phyloP scores from a whole-genome alignment of 2,888 invertebrate species.

The Chelonus formosanus region DNA sequence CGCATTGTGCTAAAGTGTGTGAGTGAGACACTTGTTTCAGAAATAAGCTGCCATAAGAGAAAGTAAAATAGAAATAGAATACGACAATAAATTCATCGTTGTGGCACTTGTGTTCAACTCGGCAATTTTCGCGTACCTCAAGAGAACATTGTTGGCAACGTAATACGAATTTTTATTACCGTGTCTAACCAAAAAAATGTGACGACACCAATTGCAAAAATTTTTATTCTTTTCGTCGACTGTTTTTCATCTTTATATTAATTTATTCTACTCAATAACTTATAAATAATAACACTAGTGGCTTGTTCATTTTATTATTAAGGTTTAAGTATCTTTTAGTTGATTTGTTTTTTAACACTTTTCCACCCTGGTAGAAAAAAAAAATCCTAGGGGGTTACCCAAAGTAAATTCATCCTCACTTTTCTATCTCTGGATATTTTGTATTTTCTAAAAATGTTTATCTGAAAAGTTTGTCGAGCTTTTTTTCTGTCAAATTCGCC shows the following conservation, averaged over 20 bases:
- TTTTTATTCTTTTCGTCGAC: not conserved
- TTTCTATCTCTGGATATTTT: constrained; percentile 1
- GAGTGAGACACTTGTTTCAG: constrained; percentile 17
- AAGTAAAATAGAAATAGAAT: constrained; percentile 12
- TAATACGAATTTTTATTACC: constrained; percentile 30
- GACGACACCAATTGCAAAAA: not conserved
- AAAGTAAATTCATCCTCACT: constrained; percentile 3
- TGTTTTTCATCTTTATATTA: not conserved
- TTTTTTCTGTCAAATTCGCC: constrained; percentile 19
- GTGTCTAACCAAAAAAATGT: not conserved
- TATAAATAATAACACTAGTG: no score
- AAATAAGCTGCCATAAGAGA: constrained; percentile 6
- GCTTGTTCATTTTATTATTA: no score
- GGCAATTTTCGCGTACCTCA: constrained; percentile 19
- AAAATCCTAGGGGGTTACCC: not conserved
- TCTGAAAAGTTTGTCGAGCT: constrained; percentile 29
- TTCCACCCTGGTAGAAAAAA: not conserved
- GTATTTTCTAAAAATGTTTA: constrained; percentile 24
- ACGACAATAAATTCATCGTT: constrained; percentile 24
- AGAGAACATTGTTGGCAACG: constrained; percentile 19
- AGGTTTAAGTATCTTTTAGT: no score
- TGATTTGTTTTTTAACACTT: no score
- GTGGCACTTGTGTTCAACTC: constrained; percentile 26
- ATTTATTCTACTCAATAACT: no score
- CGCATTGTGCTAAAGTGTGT: constrained; percentile 28